Evolutionary conservation across 2,113 vertebrate genomes (phyloP).

Genomic region (Lagopus leucura): DNA sequence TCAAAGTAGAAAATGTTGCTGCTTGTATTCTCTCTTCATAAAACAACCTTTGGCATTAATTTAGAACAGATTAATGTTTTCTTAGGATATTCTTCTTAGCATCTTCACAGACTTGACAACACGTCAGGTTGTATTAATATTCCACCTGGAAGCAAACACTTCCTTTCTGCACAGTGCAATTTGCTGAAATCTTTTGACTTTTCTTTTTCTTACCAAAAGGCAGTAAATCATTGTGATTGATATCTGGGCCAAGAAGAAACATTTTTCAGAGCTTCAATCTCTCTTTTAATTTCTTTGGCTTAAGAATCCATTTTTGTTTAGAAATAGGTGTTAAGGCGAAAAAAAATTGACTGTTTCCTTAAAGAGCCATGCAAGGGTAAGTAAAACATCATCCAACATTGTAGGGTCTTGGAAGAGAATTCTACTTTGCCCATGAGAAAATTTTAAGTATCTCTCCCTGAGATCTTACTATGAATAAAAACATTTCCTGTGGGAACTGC

Average conservation of each 20-base stretch:
- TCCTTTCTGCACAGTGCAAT: slow-evolving; percentile 58
- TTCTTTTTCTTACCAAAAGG: slow-evolving; percentile 23
- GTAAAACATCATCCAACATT: not conserved
- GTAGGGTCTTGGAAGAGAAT: not conserved
- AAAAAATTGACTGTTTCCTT: slow-evolving; percentile 31
- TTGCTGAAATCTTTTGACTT: slow-evolving; percentile 53
- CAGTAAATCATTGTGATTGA: slow-evolving; percentile 65
- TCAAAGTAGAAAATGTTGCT: slow-evolving; percentile 41
- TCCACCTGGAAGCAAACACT: slow-evolving; percentile 31
- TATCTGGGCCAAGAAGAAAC: slow-evolving; percentile 47
- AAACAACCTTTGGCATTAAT: slow-evolving; percentile 59
- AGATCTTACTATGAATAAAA: not conserved
- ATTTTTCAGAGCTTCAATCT: slow-evolving; percentile 64
- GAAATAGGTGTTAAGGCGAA: slow-evolving; percentile 20
- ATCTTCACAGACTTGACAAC: slow-evolving; percentile 41
- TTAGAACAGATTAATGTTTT: slow-evolving; percentile 60
- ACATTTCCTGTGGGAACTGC: not conserved
- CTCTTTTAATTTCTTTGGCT: slow-evolving; percentile 63
- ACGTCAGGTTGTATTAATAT: slow-evolving; percentile 61
- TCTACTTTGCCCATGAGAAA: not conserved
- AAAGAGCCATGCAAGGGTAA: not conserved
- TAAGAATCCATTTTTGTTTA: slow-evolving; percentile 59
- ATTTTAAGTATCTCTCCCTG: not conserved
- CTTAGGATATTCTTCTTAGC: slow-evolving; percentile 46
- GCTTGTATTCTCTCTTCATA: slow-evolving; percentile 22